These are phyloP conservation scores for Cephus sareptanus DNA, from an alignment of 2,888 invertebrate genomes.

Conservation along the genomic window DNA sequence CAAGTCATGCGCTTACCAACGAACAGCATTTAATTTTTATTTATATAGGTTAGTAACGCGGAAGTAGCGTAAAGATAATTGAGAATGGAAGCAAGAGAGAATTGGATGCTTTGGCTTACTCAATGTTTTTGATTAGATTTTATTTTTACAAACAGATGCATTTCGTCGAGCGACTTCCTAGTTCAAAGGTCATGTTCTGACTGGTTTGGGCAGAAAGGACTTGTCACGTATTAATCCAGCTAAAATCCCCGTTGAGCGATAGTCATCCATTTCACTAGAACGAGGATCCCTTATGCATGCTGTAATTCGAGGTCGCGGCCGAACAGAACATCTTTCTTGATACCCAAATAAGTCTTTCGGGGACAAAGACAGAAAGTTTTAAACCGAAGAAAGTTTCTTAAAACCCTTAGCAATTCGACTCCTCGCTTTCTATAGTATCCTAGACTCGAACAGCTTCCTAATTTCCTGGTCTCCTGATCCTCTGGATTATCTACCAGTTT, in stretches of 20 bases:
- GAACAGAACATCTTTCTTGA: slow-evolving; percentile 34
- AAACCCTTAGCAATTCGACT: slow-evolving; percentile 36
- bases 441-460: background rate
- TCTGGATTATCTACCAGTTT: background rate
- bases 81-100: background rate
- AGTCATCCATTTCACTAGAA: slow-evolving; percentile 38
- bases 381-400: slow-evolving; percentile 36
- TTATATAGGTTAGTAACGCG: background rate
- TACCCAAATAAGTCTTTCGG: slow-evolving; percentile 20
- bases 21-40: too few species aligned
- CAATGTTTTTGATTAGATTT: background rate
- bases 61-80: background rate
- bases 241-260: slow-evolving; percentile 32
- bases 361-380: slow-evolving; percentile 34
- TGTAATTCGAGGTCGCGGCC: slow-evolving; percentile 43
- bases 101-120: background rate
- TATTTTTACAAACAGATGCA: background rate
- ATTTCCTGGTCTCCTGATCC: background rate
- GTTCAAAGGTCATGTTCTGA: slow-evolving; percentile 6
- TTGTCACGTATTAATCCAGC: slow-evolving; percentile 37
- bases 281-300: slow-evolving; percentile 44
- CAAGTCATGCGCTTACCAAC: too few species aligned
- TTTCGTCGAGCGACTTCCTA: background rate
- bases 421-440: slow-evolving; percentile 7
- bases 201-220: slow-evolving; percentile 14